phyloP scores from a whole-genome alignment of 2,113 vertebrate species.

The Percina caprodes region DNA sequence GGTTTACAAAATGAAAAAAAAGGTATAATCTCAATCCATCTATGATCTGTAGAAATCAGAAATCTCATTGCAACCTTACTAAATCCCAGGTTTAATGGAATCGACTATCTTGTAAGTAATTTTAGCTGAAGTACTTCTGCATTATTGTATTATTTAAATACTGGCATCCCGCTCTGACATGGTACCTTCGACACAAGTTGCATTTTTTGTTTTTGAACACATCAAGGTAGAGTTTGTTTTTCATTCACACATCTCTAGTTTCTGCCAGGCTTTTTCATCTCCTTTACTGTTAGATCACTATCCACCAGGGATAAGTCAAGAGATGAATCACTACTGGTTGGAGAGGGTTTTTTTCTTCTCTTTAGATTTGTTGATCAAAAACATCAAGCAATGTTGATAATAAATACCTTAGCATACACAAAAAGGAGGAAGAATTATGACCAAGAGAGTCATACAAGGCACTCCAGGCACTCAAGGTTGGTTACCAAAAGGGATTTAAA shows the following conservation, averaged over 20 bases:
- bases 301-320: not conserved
- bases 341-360: not conserved
- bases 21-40: not conserved
- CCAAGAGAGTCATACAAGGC: no score
- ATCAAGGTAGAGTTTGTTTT: not conserved
- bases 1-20: not conserved
- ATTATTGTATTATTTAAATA: not conserved
- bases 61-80: not conserved
- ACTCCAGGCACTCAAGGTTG: no score
- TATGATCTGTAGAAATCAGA: not conserved
- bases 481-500: no score
- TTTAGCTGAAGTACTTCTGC: not conserved
- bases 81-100: no score
- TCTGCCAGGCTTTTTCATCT: not conserved
- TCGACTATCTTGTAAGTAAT: not conserved
- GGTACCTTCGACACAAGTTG: not conserved
- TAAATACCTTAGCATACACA: no score
- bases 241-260: not conserved
- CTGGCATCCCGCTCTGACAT: not conserved
- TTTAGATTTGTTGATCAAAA: not conserved
- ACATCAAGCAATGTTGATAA: not conserved
- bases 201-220: not conserved
- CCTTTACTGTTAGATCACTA: not conserved
- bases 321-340: not conserved
- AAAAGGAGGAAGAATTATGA: no score